Evolutionary conservation across 92 coral and sea anemone species (phyloP).

Genomic region (Epizoanthus fatuus): DNA sequence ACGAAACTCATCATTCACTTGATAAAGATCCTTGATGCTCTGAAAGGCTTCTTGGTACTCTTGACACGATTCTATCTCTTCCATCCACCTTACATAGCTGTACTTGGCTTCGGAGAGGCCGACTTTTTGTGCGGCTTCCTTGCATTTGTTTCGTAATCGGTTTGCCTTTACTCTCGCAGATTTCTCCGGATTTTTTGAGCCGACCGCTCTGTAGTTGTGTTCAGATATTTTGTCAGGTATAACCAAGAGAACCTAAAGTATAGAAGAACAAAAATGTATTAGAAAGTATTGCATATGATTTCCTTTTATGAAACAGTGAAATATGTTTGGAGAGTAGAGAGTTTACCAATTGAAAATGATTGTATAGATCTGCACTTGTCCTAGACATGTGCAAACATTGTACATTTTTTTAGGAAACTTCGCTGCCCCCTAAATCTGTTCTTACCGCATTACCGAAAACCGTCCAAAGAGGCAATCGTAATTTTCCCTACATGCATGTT

Average conservation of each 20-base stretch:
- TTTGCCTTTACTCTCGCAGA: conserved; percentile 71
- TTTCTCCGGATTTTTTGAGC: conserved; percentile 77
- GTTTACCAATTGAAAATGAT: no score
- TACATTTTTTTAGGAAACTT: no score
- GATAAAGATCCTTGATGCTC: conserved; percentile 66
- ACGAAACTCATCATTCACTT: conserved; percentile 73
- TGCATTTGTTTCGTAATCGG: conserved; percentile 78
- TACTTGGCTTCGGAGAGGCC: conserved; percentile 36
- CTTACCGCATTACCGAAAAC: no score
- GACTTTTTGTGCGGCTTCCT: conserved; percentile 56
- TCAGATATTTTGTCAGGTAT: conserved; percentile 51
- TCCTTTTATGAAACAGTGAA: no score
- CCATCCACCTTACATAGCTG: conserved; percentile 72
- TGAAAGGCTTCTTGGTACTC: conserved; percentile 65
- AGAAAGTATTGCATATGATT: background rate
- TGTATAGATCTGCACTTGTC: no score
- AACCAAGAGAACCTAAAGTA: conserved; percentile 65
- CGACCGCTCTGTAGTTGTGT: conserved; percentile 63
- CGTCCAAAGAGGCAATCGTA: no score
- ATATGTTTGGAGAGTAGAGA: no score
- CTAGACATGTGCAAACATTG: no score
- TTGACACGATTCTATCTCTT: conserved; percentile 71
- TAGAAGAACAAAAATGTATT: background rate
- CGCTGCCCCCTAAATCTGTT: no score
- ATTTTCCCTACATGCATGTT: no score